Percentiles rank a stretch among this genome's conserved stretches.
Evolutionary conservation across 2,797 vertebrate species (phyloP).

Genomic region (Pseudocheirus occidentalis): DNA sequence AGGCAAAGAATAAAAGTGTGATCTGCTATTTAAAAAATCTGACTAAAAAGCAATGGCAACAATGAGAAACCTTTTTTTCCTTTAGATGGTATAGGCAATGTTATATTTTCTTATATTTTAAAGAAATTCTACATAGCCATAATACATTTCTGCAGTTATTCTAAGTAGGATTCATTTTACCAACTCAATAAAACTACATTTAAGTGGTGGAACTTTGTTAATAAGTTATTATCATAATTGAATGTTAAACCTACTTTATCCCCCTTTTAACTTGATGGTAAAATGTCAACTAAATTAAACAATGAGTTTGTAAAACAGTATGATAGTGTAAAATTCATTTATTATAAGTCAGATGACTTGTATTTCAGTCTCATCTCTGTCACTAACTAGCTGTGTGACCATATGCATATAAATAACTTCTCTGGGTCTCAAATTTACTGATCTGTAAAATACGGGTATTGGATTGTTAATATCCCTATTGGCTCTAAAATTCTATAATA

Average conservation of each 20-base stretch:
- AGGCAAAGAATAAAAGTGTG: neutral
- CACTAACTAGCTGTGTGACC: neutral
- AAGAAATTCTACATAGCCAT: constrained; percentile 42
- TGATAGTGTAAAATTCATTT: constrained; percentile 1
- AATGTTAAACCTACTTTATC: constrained; percentile 61
- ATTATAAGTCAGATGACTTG: neutral
- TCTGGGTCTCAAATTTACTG: constrained; percentile 54
- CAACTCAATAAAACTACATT: constrained; percentile 61
- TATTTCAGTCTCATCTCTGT: neutral
- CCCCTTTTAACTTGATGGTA: constrained; percentile 54
- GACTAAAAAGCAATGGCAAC: neutral
- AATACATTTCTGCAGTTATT: constrained; percentile 21
- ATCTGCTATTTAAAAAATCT: neutral
- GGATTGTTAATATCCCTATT: constrained; percentile 31
- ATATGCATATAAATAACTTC: neutral
- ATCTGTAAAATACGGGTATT: constrained; percentile 56
- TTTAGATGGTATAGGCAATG: neutral
- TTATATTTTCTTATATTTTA: neutral
- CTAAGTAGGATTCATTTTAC: constrained; percentile 28
- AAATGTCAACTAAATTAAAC: constrained; percentile 57
- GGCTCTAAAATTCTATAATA: constrained; percentile 49
- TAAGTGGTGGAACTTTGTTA: constrained; percentile 36
- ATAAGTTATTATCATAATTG: constrained; percentile 34
- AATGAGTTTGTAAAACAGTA: constrained; percentile 58
- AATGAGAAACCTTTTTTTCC: neutral